Conservation (phyloP, 2,797 vertebrate species). For the Coracias cyanogaster region DNA sequence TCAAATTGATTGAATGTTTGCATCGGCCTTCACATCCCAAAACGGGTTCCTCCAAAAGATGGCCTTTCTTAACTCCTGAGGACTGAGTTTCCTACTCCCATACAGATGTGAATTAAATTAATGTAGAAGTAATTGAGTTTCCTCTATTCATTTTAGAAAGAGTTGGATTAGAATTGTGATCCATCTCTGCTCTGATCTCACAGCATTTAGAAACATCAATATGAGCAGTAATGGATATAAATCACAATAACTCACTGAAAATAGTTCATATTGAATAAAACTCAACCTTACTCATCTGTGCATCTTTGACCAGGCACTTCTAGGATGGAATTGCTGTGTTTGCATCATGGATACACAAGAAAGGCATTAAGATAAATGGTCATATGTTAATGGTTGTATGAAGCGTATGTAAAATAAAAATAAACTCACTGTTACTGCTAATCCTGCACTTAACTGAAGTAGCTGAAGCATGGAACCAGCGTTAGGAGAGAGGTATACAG, state of each 20-base stretch:
- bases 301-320: neutral
- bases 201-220: neutral
- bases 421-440: neutral
- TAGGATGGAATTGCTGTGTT: neutral
- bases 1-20: neutral
- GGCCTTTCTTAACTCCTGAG: neutral
- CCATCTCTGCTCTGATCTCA: neutral
- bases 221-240: neutral
- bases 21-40: neutral
- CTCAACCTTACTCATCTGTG: neutral
- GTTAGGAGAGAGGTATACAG: neutral
- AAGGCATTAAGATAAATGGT: neutral
- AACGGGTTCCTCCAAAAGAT: neutral
- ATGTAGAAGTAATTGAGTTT: neutral
- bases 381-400: neutral
- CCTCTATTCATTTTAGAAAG: neutral
- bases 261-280: neutral
- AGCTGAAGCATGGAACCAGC: neutral
- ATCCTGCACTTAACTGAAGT: neutral
- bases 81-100: neutral
- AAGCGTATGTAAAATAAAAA: neutral
- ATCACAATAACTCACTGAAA: neutral
- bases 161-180: neutral
- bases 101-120: neutral
- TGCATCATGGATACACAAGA: neutral